These are phyloP conservation scores for Beris morrisii DNA, from an alignment of 2,888 invertebrate genomes.

Conservation along the genomic window DNA sequence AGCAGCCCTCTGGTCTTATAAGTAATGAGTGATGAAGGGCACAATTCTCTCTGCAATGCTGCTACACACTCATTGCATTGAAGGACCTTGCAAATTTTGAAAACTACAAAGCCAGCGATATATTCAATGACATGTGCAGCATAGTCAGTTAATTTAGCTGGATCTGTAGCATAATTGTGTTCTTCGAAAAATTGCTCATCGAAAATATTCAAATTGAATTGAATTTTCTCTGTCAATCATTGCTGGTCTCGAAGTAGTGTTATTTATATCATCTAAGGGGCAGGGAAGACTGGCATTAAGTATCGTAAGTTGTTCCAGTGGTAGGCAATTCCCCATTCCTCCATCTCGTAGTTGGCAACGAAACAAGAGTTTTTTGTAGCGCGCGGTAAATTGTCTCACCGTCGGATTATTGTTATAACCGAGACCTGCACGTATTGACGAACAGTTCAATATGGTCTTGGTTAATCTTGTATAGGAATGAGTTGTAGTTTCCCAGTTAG, in stretches of 20 bases:
- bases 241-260: neutral
- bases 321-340: constrained; percentile 15
- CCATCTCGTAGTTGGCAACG: constrained; percentile 1
- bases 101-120: constrained; percentile 19
- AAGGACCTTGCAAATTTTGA: neutral
- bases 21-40: neutral
- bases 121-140: constrained; percentile 13
- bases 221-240: neutral
- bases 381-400: neutral
- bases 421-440: constrained; percentile 6
- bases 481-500: neutral
- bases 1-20: no score
- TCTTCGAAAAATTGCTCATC: neutral
- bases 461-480: constrained; percentile 24
- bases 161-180: constrained; percentile 16
- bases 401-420: constrained; percentile 12
- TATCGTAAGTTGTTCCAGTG: neutral
- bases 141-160: constrained; percentile 8
- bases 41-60: constrained; percentile 14
- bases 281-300: neutral
- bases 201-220: neutral
- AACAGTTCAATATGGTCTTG: constrained; percentile 20
- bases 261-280: neutral
- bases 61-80: constrained; percentile 23
- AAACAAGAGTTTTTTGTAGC: constrained; percentile 1